Conservation (phyloP, 2,888 invertebrate genomes). For the Bugulina stolonifera region DNA sequence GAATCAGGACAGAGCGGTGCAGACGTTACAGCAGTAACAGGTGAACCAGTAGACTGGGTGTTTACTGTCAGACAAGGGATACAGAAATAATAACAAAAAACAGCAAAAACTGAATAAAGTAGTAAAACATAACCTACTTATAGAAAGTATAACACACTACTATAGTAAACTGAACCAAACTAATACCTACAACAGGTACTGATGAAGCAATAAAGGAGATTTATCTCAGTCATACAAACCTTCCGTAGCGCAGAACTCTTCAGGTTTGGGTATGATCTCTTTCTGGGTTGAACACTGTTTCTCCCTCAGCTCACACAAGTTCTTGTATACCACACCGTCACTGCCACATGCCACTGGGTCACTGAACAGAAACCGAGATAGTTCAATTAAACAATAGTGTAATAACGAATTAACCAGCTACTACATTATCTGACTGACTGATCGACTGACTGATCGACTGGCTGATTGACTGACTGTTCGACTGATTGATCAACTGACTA, state of each 20-base stretch:
- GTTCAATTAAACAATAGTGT: too few relatives aligned
- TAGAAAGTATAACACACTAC: background rate
- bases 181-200: too few relatives aligned
- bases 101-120: too few relatives aligned
- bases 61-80: background rate
- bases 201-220: too few relatives aligned
- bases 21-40: background rate
- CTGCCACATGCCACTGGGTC: background rate
- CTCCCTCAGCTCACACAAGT: slow-evolving; percentile 7
- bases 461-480: too few relatives aligned
- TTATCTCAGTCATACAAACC: background rate
- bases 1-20: background rate
- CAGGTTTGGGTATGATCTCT: background rate
- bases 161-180: too few relatives aligned
- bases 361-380: too few relatives aligned
- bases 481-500: too few relatives aligned
- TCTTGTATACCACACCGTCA: slow-evolving; percentile 1
- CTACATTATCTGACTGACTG: too few relatives aligned
- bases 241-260: background rate
- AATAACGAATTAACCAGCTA: too few relatives aligned
- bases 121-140: too few relatives aligned
- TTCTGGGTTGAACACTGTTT: background rate
- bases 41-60: background rate
- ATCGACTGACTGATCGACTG: too few relatives aligned
- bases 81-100: background rate